phyloP scores from a whole-genome alignment of 2,113 vertebrate genomes.

The Oenanthe melanoleuca region DNA sequence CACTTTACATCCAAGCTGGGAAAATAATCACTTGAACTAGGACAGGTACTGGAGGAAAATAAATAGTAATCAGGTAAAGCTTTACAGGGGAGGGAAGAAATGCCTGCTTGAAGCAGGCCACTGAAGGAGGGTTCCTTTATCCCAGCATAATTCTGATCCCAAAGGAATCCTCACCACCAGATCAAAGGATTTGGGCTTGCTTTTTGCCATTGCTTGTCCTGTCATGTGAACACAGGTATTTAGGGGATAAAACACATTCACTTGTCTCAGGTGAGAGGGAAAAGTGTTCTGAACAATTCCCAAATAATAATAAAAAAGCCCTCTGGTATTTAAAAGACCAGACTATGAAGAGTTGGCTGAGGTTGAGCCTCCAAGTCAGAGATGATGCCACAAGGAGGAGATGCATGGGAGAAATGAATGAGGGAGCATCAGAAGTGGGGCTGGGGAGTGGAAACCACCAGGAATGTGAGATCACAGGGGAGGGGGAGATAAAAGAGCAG shows the following conservation, averaged over 20 bases:
- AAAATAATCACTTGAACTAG: neutral
- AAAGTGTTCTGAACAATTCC: neutral
- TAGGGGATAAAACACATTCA: neutral
- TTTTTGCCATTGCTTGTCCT: neutral
- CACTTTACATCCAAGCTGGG: neutral
- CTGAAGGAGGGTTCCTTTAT: neutral
- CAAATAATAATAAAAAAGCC: accelerated
- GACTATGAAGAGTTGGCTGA: neutral
- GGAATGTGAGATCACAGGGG: neutral
- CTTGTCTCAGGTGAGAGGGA: neutral
- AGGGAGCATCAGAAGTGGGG: neutral
- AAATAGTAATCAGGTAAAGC: neutral
- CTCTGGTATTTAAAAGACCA: neutral
- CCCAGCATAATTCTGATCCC: neutral
- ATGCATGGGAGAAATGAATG: neutral
- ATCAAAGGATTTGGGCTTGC: neutral
- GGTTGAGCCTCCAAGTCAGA: neutral
- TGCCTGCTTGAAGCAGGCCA: neutral
- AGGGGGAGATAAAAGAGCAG: neutral
- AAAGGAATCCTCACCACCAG: neutral
- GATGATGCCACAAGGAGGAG: slow-evolving; percentile 17
- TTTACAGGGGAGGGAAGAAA: neutral
- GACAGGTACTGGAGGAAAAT: neutral
- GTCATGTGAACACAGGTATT: too few species aligned
- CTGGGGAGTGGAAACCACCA: neutral